phyloP scores from a whole-genome alignment of 2,797 vertebrate species.

The Rhyacichthys aspro region DNA sequence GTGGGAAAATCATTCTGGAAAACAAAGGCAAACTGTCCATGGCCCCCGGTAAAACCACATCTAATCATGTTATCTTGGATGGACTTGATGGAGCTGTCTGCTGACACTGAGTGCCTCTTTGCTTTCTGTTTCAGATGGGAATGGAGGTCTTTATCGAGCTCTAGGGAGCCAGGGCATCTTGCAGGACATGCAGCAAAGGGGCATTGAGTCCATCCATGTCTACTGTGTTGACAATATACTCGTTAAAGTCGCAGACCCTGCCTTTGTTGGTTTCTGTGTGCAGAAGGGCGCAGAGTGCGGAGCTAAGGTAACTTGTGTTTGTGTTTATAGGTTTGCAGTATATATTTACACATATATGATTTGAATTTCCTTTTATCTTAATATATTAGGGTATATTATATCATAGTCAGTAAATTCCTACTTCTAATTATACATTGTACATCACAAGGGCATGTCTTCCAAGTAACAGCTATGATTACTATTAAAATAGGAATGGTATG shows the following conservation, averaged over 20 bases:
- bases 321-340: not conserved
- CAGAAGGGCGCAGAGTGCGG: slow-evolving; percentile 93
- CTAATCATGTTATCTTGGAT: no score
- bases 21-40: slow-evolving; percentile 90
- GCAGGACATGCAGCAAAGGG: slow-evolving; percentile 88
- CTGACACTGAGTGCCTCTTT: not conserved
- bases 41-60: slow-evolving; percentile 87
- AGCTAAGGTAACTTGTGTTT: slow-evolving; percentile 86
- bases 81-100: not conserved
- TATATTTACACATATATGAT: not conserved
- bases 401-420: no score
- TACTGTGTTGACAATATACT: slow-evolving; percentile 98
- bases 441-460: no score
- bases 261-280: slow-evolving; percentile 94
- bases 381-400: no score
- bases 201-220: slow-evolving; percentile 87
- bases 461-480: no score
- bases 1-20: slow-evolving; percentile 93
- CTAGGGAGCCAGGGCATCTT: slow-evolving; percentile 86
- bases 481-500: no score
- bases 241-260: slow-evolving; percentile 95
- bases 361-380: no score
- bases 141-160: slow-evolving; percentile 94
- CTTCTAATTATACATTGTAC: no score
- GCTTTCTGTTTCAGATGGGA: slow-evolving; percentile 86